Evolutionary conservation across 2,797 vertebrate species (phyloP).

Genomic region (Leuciscus waleckii): DNA sequence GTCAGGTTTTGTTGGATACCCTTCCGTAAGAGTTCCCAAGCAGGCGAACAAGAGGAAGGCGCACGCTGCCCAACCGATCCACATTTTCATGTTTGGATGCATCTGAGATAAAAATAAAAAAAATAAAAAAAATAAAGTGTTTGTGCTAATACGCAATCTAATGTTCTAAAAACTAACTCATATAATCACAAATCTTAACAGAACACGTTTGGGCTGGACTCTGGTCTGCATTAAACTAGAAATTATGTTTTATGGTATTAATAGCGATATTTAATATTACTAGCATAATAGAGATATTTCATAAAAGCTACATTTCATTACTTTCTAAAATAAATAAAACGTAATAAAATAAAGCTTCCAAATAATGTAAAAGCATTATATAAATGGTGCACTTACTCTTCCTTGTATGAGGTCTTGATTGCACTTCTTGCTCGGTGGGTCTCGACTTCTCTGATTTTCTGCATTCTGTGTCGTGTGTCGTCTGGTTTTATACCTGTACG

Average conservation of each 20-base stretch:
- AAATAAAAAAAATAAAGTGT: background rate
- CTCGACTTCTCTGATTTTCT: slow-evolving; percentile 20
- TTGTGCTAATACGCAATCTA: background rate
- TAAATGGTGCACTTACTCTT: slow-evolving; percentile 21
- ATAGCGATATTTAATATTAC: background rate
- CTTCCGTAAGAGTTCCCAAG: slow-evolving; percentile 88
- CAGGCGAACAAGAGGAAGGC: slow-evolving; percentile 89
- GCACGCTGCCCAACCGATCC: slow-evolving; percentile 86
- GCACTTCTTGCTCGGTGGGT: slow-evolving; percentile 14
- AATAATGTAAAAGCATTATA: background rate
- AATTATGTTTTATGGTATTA: background rate
- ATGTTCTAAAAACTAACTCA: background rate
- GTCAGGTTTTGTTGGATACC: slow-evolving; percentile 96
- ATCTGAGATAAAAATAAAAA: slow-evolving; percentile 76
- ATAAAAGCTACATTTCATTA: background rate
- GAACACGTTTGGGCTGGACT: background rate
- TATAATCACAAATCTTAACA: background rate
- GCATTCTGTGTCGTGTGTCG: slow-evolving; percentile 30
- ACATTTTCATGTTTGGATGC: slow-evolving; percentile 86
- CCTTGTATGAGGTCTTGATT: slow-evolving; percentile 9
- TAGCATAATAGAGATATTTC: background rate
- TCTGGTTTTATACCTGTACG: slow-evolving; percentile 50
- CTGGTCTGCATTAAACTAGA: background rate
- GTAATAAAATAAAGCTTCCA: background rate
- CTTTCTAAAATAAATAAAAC: background rate